Conservation (phyloP, 2,888 invertebrate species). For the Cetonia aurata region DNA sequence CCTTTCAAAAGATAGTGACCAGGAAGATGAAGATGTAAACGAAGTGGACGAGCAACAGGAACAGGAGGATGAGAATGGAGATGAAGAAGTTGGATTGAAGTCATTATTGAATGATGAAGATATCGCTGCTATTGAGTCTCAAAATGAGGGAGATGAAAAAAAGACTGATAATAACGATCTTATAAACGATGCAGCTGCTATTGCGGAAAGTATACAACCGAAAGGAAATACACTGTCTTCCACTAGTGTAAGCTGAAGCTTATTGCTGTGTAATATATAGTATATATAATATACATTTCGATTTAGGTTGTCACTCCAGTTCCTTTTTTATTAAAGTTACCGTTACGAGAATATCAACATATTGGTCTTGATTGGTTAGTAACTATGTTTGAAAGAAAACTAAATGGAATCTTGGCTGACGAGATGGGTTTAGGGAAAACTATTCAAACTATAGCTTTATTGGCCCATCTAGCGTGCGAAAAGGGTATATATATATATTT, state of each 20-base stretch:
- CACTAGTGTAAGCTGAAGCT: slow-evolving; percentile 76
- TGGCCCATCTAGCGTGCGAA: slow-evolving; percentile 94
- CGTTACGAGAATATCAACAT: slow-evolving; percentile 95
- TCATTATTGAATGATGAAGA: slow-evolving; percentile 70
- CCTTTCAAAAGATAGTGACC: slow-evolving; percentile 53
- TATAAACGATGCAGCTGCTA: slow-evolving; percentile 92
- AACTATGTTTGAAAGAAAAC: slow-evolving; percentile 93
- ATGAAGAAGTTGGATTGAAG: slow-evolving; percentile 70
- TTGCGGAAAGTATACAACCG: slow-evolving; percentile 97
- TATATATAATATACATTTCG: slow-evolving; percentile 30
- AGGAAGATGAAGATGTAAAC: slow-evolving; percentile 53
- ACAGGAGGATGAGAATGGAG: slow-evolving; percentile 60
- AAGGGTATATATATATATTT: slow-evolving; percentile 69
- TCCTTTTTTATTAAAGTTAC: slow-evolving; percentile 92
- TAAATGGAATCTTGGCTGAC: slow-evolving; percentile 97
- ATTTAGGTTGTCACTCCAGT: slow-evolving; percentile 88
- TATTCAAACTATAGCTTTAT: slow-evolving; percentile 94
- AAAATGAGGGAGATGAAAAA: slow-evolving; percentile 60
- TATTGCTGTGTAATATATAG: slow-evolving; percentile 56
- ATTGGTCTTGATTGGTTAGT: slow-evolving; percentile 98
- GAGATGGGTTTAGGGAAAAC: slow-evolving; percentile 99
- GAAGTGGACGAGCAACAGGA: slow-evolving; percentile 58
- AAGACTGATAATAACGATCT: slow-evolving; percentile 74
- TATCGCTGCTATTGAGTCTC: slow-evolving; percentile 53
- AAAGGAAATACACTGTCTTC: slow-evolving; percentile 97